Base-by-base conservation (phyloP, 1,140 invertebrate species). In the Hyphantria cunea region DNA sequence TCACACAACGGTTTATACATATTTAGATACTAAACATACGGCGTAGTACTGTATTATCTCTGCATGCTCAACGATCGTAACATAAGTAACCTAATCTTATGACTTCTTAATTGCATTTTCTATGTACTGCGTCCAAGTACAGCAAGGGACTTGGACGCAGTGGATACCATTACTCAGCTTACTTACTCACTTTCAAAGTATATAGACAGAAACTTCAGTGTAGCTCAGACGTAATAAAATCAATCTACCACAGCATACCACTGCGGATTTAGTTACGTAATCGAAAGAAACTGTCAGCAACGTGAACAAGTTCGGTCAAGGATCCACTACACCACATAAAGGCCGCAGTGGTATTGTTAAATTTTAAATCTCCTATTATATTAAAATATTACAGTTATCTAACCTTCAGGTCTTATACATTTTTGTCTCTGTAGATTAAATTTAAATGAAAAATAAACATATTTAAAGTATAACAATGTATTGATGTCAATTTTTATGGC, bases 1-100 rank as follows among this genome's bases (percentile, higher is more conserved):
- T 76, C 72, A 66, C 56, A 83, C 76, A 86, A 86, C 82, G 82
- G 82, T 75, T 77, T 86, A 86, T 85, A 84, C 81, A 82, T 89
- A 86, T 84, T 86, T 81, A 82, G 72, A 75, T 76, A 74, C 53
- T 58, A 59, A 85, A 80, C 82, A 86, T 77, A 81, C 82, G n/a
- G n/a, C n/a, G 80, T 78, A 75, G 68, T 63, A 69, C 60, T 86
- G 83, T 86, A 86, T 89, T 82, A 86, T 84, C 76, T 78, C 70
- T 74, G 76, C 71, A 70, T 74, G 72, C 74, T 68, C 63, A 69
- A 53, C 71, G 72, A 70, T 3, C 37, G 37, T 39, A 39, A 10
- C 9, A 39, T 39, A n/a, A 3, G 17, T 25, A 3, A 25, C 37
- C 9, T 39, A 39, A 39, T 39, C 73, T 50, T 56, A 25, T n/a